phyloP scores from a whole-genome alignment of 1,140 invertebrate species.

The Drosophila kurseongensis region DNA sequence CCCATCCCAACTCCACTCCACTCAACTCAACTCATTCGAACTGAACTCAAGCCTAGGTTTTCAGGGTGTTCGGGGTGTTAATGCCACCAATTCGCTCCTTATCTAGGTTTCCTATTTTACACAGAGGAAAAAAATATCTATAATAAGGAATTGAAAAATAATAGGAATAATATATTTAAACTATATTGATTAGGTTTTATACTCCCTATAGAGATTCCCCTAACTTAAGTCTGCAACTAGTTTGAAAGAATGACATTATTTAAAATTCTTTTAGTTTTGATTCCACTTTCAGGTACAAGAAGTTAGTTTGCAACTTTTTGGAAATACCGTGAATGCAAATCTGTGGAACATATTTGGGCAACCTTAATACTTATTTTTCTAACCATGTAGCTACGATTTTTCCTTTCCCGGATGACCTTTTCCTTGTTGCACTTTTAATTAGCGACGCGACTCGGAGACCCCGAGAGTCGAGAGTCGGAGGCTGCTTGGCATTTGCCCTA shows the following conservation, averaged over 20 bases:
- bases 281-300: not conserved
- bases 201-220: too few relatives aligned
- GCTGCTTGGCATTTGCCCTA: constrained; percentile 67
- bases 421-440: constrained; percentile 80
- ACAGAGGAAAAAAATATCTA: not conserved
- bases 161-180: too few relatives aligned
- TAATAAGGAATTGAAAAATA: too few relatives aligned
- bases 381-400: not conserved
- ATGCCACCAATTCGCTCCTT: constrained; percentile 23
- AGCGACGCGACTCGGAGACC: constrained; percentile 61
- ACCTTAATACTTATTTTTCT: not conserved
- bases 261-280: not conserved
- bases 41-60: constrained; percentile 21
- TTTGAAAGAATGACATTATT: too few relatives aligned
- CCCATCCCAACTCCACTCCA: constrained; percentile 18
- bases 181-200: too few relatives aligned
- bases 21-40: constrained; percentile 27
- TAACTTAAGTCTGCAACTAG: too few relatives aligned
- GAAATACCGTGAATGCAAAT: not conserved
- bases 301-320: not conserved
- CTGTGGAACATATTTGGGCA: not conserved
- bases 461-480: constrained; percentile 25
- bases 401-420: constrained; percentile 3
- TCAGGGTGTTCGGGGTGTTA: constrained; percentile 22
- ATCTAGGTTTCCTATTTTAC: constrained; percentile 14